Evolutionary conservation across 2,113 vertebrate genomes (phyloP).

Genomic region (Procavia capensis): DNA sequence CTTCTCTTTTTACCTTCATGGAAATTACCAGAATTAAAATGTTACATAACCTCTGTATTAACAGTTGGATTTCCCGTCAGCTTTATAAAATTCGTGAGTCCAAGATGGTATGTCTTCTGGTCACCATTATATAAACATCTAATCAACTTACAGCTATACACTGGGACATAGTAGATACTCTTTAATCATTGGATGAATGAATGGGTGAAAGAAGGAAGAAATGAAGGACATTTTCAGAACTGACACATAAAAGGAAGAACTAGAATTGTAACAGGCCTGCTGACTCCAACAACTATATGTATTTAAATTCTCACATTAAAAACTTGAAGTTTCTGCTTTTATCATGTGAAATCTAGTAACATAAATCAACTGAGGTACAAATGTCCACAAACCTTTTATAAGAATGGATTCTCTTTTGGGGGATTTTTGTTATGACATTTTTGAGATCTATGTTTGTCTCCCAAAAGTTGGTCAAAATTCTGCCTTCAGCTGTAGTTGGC

Average conservation of each 20-base stretch:
- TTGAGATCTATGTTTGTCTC: not conserved
- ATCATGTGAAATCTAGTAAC: not conserved
- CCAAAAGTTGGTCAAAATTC: not conserved
- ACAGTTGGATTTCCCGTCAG: not conserved
- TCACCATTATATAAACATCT: not conserved
- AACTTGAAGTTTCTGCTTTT: not conserved
- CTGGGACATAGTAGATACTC: too few species aligned
- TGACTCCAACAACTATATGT: not conserved
- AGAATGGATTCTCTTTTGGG: not conserved
- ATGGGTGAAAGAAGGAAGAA: too few species aligned
- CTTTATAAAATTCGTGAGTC: not conserved
- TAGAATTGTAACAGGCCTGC: not conserved
- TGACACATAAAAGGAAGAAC: not conserved
- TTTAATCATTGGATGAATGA: not conserved
- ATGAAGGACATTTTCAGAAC: not conserved
- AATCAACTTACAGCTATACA: not conserved
- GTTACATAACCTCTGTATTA: not conserved
- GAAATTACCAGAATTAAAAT: not conserved
- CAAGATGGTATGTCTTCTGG: not conserved
- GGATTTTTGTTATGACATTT: not conserved
- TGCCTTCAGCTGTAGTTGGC: not conserved
- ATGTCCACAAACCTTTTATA: not conserved
- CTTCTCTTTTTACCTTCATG: not conserved
- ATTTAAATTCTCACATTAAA: not conserved
- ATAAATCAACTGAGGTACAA: not conserved